phyloP scores from a whole-genome alignment of 2,888 invertebrate species.

The Lycocerus yunnanus region DNA sequence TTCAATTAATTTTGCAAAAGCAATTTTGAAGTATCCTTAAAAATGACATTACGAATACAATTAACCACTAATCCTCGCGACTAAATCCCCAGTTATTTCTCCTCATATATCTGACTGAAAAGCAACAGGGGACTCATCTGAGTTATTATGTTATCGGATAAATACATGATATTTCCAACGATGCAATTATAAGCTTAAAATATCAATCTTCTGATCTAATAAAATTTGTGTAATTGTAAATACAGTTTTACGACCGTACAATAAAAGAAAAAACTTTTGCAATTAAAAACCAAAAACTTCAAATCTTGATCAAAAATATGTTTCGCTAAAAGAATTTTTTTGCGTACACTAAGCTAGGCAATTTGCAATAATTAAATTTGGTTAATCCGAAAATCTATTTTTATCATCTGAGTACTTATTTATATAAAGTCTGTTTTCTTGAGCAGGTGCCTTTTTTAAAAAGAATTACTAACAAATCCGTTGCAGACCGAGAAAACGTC shows the following conservation, averaged over 20 bases:
- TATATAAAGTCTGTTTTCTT: slow-evolving; percentile 11
- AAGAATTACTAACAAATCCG: slow-evolving; percentile 37
- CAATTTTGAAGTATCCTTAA: slow-evolving; percentile 36
- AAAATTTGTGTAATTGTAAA: slow-evolving; percentile 16
- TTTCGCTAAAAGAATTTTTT: not conserved
- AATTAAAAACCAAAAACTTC: not conserved
- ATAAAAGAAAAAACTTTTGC: not conserved
- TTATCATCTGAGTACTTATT: not conserved
- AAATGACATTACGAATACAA: slow-evolving; percentile 47
- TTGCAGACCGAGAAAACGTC: slow-evolving; percentile 34
- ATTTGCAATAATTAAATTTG: not conserved
- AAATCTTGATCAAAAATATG: not conserved
- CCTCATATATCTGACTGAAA: slow-evolving; percentile 50
- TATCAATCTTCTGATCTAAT: slow-evolving; percentile 21
- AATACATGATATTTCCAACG: slow-evolving; percentile 38
- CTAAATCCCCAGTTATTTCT: slow-evolving; percentile 51
- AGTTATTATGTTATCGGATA: slow-evolving; percentile 51
- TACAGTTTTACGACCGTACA: slow-evolving; percentile 3
- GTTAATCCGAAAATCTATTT: not conserved
- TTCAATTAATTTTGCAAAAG: not conserved
- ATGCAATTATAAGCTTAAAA: slow-evolving; percentile 20
- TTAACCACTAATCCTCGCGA: slow-evolving; percentile 51
- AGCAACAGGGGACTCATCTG: slow-evolving; percentile 50
- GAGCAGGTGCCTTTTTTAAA: slow-evolving; percentile 36
- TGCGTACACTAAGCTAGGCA: not conserved